A percentile compares a stretch with the other conserved stretches of the same genome.
Conservation (phyloP, 2,888 invertebrate species). For the Frankliniella fusca region DNA sequence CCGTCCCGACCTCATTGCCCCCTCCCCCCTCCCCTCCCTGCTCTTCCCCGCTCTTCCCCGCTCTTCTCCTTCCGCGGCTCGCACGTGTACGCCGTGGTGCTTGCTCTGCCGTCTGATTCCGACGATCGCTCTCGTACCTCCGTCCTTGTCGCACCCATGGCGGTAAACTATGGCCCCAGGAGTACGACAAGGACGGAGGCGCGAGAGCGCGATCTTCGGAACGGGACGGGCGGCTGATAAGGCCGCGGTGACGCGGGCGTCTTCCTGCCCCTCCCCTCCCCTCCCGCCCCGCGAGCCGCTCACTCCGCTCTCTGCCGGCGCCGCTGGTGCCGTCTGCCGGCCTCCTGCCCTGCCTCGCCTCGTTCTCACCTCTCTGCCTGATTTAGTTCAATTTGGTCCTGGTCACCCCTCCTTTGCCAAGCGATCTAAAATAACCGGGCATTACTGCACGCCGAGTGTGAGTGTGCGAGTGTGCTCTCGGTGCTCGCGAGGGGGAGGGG, state of each 20-base stretch:
- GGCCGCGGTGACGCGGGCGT: not conserved
- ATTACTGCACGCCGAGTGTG: not conserved
- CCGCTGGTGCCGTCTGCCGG: not conserved
- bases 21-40: conserved; percentile 24
- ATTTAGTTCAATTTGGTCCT: conserved; percentile 17
- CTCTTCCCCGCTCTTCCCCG: conserved; percentile 6
- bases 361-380: not conserved
- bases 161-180: no score
- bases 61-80: not conserved
- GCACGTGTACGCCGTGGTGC: no score
- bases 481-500: not conserved
- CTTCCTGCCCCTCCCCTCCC: conserved; percentile 28
- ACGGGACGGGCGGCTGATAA: no score
- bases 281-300: not conserved
- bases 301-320: not conserved
- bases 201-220: no score
- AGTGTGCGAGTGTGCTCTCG: not conserved
- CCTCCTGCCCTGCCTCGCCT: not conserved
- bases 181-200: no score
- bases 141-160: no score
- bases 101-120: no score
- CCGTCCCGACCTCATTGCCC: conserved; percentile 13
- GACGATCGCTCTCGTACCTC: no score
- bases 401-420: conserved; percentile 9
- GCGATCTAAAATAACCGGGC: conserved; percentile 16